phyloP scores from a whole-genome alignment of 1,140 invertebrate species.

The Andrena cerasifolii region DNA sequence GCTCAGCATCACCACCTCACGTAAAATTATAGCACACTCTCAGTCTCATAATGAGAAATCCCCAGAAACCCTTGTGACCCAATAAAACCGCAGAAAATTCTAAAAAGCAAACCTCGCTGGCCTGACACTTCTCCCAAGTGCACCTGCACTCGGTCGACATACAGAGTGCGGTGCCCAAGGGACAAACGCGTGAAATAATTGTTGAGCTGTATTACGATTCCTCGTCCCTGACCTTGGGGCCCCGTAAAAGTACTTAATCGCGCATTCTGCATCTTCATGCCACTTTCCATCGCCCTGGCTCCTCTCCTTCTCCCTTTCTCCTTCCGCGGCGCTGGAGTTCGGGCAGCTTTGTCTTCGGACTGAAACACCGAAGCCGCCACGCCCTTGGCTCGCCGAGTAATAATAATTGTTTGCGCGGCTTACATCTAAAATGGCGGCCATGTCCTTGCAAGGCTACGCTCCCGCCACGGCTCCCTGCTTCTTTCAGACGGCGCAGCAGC shows the following conservation, averaged over 20 bases:
- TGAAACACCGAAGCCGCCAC: conserved; percentile 50
- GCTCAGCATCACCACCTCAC: too few species aligned
- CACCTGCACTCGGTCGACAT: not conserved
- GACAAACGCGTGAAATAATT: conserved; percentile 54
- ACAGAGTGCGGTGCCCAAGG: not conserved
- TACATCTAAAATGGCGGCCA: conserved; percentile 73
- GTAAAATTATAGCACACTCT: too few species aligned
- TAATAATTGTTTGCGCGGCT: conserved; percentile 69
- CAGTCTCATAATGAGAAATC: too few species aligned
- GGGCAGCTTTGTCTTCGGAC: conserved; percentile 40
- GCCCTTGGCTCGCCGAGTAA: conserved; percentile 48
- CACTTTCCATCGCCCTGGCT: conserved; percentile 43
- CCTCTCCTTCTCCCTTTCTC: not conserved
- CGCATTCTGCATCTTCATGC: conserved; percentile 51
- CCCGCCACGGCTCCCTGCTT: conserved; percentile 20
- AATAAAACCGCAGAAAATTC: too few species aligned
- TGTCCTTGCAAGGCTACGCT: conserved; percentile 77
- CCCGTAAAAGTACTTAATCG: conserved; percentile 61
- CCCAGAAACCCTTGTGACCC: too few species aligned
- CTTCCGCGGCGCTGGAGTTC: not conserved
- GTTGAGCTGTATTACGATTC: conserved; percentile 60
- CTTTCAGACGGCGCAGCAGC: conserved; percentile 20
- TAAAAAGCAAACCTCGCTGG: too few species aligned
- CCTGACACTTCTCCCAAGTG: too few species aligned
- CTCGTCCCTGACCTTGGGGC: conserved; percentile 54